Evolutionary conservation across 2,797 vertebrate species (phyloP).

Genomic region (Centroberyx gerrardi): DNA sequence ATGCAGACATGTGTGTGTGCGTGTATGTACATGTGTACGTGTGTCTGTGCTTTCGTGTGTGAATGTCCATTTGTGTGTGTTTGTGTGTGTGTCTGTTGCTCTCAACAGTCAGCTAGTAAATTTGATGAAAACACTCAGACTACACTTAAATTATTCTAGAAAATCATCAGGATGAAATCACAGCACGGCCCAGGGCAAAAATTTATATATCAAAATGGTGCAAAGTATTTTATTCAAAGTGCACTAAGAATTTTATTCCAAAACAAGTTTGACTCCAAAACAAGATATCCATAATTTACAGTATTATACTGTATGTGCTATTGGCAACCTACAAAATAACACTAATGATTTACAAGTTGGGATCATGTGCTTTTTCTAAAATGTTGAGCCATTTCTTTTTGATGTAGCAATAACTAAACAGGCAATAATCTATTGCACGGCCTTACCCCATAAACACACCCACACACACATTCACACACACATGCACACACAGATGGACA

Average conservation of each 20-base stretch:
- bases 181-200: conserved; percentile 22
- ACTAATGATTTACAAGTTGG: too few relatives aligned
- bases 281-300: too few relatives aligned
- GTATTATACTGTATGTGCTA: too few relatives aligned
- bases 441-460: not conserved
- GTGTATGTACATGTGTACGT: conserved; percentile 10
- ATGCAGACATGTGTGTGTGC: not conserved
- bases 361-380: too few relatives aligned
- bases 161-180: conserved; percentile 41
- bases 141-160: conserved; percentile 52
- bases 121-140: conserved; percentile 69
- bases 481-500: conserved; percentile 3
- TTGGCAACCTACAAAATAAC: too few relatives aligned
- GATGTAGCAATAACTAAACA: too few relatives aligned
- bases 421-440: too few relatives aligned
- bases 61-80: conserved; percentile 26
- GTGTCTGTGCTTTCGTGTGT: conserved; percentile 12
- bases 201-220: conserved; percentile 18
- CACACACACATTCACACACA: not conserved
- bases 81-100: conserved; percentile 31
- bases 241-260: too few relatives aligned
- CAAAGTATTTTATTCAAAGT: not conserved
- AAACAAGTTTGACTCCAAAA: too few relatives aligned
- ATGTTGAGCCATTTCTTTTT: too few relatives aligned
- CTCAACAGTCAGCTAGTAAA: conserved; percentile 32